Evolutionary conservation across 2,888 invertebrate species (phyloP).

Genomic region (Mythimna pallens): DNA sequence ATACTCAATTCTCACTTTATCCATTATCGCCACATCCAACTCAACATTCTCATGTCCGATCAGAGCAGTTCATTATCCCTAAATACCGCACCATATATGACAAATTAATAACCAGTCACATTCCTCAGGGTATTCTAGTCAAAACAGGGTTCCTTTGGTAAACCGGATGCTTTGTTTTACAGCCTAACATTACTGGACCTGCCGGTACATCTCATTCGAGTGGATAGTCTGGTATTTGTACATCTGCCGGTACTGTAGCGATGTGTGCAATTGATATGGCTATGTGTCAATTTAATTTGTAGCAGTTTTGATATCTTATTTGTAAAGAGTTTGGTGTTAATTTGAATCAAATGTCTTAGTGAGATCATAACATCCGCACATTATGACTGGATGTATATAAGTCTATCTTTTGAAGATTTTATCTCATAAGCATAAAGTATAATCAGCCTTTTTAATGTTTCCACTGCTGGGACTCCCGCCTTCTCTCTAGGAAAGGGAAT

Average conservation of each 20-base stretch:
- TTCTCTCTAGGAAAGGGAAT: no score
- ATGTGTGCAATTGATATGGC: neutral
- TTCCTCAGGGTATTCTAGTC: neutral
- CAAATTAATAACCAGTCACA: neutral
- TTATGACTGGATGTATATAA: no score
- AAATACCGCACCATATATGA: neutral
- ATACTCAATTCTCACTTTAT: no score
- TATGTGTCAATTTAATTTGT: conserved; percentile 14
- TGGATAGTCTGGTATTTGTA: conserved; percentile 9
- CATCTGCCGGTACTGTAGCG: conserved; percentile 36
- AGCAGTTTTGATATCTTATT: neutral
- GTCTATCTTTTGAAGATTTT: no score
- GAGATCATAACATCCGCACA: no score
- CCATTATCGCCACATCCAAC: neutral
- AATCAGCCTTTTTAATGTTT: no score
- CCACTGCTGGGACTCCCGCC: no score
- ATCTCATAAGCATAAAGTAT: no score
- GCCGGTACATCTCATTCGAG: conserved; percentile 32
- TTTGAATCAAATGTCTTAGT: neutral
- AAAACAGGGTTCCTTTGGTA: conserved; percentile 4
- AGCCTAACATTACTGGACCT: conserved; percentile 4
- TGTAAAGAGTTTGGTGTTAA: neutral
- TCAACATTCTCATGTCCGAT: no score
- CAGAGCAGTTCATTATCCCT: no score
- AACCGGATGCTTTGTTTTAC: conserved; percentile 33